A percentile compares a stretch with the other conserved stretches of the same genome.
These are phyloP conservation scores for Sphinx pinastri DNA, from an alignment of 2,888 invertebrate genomes.

Conservation along the genomic window DNA sequence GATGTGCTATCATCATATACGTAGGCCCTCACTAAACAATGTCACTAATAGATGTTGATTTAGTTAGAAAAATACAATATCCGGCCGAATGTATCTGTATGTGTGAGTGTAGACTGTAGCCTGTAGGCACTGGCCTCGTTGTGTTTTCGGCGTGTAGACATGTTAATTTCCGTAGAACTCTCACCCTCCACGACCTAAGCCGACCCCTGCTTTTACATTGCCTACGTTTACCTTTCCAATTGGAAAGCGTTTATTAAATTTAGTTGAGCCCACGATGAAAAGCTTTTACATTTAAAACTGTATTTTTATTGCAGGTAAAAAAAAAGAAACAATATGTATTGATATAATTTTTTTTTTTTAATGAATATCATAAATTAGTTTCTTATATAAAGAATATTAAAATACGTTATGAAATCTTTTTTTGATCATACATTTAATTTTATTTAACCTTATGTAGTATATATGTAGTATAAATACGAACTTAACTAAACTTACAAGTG, in stretches of 20 bases:
- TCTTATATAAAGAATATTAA: no score
- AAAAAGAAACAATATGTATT: no score
- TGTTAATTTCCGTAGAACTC: slow-evolving; percentile 57
- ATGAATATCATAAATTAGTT: no score
- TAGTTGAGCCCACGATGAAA: not conserved
- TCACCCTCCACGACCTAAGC: slow-evolving; percentile 1
- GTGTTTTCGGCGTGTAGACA: slow-evolving; percentile 46
- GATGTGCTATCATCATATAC: slow-evolving; percentile 30
- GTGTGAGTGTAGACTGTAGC: not conserved
- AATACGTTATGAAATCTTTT: no score
- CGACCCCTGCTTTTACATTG: not conserved
- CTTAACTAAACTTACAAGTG: no score
- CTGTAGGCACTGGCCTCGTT: slow-evolving; percentile 40
- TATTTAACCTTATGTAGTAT: no score
- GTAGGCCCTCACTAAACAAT: not conserved
- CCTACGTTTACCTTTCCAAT: not conserved
- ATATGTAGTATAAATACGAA: no score
- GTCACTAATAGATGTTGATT: not conserved
- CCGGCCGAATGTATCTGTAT: not conserved
- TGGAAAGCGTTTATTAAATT: not conserved
- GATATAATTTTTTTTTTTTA: no score
- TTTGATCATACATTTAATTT: no score
- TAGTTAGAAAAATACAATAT: slow-evolving; percentile 16
- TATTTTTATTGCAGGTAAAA: no score
- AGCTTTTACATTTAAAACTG: not conserved